Base-by-base conservation (phyloP, 2,797 vertebrate species). In the Enteromius afrohamiltoni region DNA sequence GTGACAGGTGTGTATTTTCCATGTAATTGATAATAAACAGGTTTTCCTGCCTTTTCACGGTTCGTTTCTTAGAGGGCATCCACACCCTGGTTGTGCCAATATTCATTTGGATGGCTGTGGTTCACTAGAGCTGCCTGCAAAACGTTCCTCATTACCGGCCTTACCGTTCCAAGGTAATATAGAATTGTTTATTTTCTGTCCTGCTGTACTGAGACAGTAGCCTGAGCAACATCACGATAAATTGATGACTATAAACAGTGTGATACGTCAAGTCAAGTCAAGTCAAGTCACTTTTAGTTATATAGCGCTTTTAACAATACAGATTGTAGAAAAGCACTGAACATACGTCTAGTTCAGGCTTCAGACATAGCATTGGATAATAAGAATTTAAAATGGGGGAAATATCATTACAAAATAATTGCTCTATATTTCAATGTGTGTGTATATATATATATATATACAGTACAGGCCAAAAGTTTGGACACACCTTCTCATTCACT, bases 11-110 rank as follows among this genome's bases (percentile, higher is more conserved):
- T 88, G 92, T 89, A 92, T 93, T 92, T 92, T 91, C 87, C 90
- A 86, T 92, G 93, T 93, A 93, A 94, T 91, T 90, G 92, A 93
- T 93, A 92, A 94, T 89, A 87, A 89, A 90, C 90, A 89, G 90
- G 90, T 92, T 93, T 92, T 93, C 90, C 89, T 91, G 91, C 92
- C 87, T 86, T 53, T 92, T 93, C 89, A 92, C 85, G 89, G 84
- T 87, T 88, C 86, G 86, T 85, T 90, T 89, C 88, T 89, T 81
- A 81, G 82, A 87, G 86, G 87, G 85, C 88, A 83, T 85, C 89
- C 87, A 89, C 87, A 85, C 70, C 86, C 83, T 81, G 79, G 19
- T 77, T 65, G 29, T 83, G 81, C 29, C 77, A 45, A 31, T 47
- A 65, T 80, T 75, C 58, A 69, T 67, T 71, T 47, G 37, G 47